Evolutionary conservation across 1,140 invertebrate genomes (phyloP).

Genomic region (Eriosoma lanigerum): DNA sequence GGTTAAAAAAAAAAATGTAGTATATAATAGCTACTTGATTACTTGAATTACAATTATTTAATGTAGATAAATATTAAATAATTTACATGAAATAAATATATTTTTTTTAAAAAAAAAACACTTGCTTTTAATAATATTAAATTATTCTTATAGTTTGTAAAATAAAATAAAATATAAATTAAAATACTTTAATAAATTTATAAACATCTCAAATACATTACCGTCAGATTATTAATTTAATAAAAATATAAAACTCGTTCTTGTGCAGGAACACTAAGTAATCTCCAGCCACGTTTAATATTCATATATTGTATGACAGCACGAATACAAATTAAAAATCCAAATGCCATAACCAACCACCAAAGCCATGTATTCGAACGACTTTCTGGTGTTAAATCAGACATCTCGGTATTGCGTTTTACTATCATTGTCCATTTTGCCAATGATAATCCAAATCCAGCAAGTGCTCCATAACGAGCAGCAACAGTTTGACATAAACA

Average conservation of each 20-base stretch:
- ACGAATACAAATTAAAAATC: constrained; percentile 81
- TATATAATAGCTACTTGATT: not conserved
- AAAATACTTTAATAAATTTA: constrained; percentile 9
- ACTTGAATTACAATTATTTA: not conserved
- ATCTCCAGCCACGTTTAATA: constrained; percentile 85
- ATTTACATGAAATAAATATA: not conserved
- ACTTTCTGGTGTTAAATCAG: constrained; percentile 66
- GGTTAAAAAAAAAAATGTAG: not conserved
- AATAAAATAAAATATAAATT: not conserved
- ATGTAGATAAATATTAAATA: not conserved
- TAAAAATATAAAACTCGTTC: constrained; percentile 85
- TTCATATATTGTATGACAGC: constrained; percentile 86
- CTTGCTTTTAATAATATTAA: not conserved
- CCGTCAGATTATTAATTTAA: constrained; percentile 60
- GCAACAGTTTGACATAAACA: constrained; percentile 93
- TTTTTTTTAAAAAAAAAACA: not conserved
- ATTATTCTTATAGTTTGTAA: not conserved
- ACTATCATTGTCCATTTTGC: constrained; percentile 94
- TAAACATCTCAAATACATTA: constrained; percentile 1
- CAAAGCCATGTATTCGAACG: constrained; percentile 77
- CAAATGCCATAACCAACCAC: constrained; percentile 88
- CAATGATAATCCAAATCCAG: constrained; percentile 87
- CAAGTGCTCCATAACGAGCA: constrained; percentile 85
- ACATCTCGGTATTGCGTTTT: constrained; percentile 83
- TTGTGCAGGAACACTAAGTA: constrained; percentile 80